Evolutionary conservation across 2,797 vertebrate species (phyloP), one percentile per base, ranked within the genome.

Genomic region (Mormyrops attenuatus): DNA sequence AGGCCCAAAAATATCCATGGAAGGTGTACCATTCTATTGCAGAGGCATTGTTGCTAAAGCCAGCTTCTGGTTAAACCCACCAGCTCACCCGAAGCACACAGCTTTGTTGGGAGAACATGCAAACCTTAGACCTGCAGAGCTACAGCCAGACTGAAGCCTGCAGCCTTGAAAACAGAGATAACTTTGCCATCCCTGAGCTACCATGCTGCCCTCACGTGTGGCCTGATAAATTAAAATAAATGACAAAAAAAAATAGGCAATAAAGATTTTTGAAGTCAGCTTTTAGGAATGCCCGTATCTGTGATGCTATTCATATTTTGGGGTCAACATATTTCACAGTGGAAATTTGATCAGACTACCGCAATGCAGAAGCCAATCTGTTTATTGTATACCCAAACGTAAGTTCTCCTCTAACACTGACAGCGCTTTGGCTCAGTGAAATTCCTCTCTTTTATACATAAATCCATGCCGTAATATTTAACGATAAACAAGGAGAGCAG

Each of bases 331-430:
- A 60, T 88, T 88, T 88, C 82, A 86, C 89, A 17, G 87, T 34
- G 90, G 92, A 90, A 92, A 91, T 91, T 91, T 90, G 91, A 92
- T 91, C 90, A 92, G 92, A 92, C 92, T 92, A 92, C 91, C 91
- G 88, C 80, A 80, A 85, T 88, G 11, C 85, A 91, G 88, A 90
- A 88, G 57, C 66, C 85, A 87, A 30, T 38, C 89, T 89, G 89
- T 90, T 89, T 90, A 90, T 92, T 91, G 91, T 90, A 91, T 91
- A 90, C 47, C 82, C 86, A 53, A 89, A 88, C 89, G 87, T 90
- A 88, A 91, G 91, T 92, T 91, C 91, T 91, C 91, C 85, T 26
- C 41, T 1, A 88, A 91, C 89, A 92, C 63, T 82, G 49, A 55
- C 50, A 69, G 63, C 60, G 87, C 85, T 38, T 80, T 4, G 30